Evolutionary conservation across 1,140 invertebrate genomes (phyloP).

Genomic region (Euura saliciscinereae): DNA sequence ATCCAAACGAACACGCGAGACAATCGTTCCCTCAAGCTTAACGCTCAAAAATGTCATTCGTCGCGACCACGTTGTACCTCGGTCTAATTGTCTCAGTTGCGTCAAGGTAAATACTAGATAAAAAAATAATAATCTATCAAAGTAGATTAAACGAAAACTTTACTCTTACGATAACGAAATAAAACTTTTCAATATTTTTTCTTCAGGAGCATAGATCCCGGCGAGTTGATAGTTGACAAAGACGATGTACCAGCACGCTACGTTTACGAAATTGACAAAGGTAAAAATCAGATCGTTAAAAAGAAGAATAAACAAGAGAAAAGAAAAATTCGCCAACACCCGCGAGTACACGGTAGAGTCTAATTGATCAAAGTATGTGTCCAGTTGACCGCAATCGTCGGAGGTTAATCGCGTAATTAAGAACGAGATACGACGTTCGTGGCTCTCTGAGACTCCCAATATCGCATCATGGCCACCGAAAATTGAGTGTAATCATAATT

Average conservation of each 20-base stretch:
- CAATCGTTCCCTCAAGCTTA: not conserved
- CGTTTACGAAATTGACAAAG: not conserved
- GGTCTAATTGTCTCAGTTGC: not conserved
- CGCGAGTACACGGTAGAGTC: not conserved
- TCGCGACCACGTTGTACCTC: not conserved
- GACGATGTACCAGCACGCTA: not conserved
- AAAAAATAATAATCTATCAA: too few relatives aligned
- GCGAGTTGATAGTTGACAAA: not conserved
- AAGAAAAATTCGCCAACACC: not conserved
- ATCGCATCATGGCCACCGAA: too few relatives aligned
- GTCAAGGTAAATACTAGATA: not conserved
- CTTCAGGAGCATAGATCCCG: not conserved
- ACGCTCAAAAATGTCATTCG: not conserved
- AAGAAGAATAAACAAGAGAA: not conserved
- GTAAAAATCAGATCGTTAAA: not conserved
- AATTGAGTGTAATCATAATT: too few relatives aligned
- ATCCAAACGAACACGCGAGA: too few relatives aligned
- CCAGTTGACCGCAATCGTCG: slow-evolving; percentile 34
- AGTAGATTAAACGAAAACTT: too few relatives aligned
- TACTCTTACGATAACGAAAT: not conserved
- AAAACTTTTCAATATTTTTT: not conserved
- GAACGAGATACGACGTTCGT: not conserved
- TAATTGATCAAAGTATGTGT: slow-evolving; percentile 21
- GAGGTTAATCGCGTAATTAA: slow-evolving; percentile 44
- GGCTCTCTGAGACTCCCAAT: too few relatives aligned